These are phyloP conservation scores for Antechinus flavipes DNA, from an alignment of 2,113 vertebrate species.

Conservation along the genomic window DNA sequence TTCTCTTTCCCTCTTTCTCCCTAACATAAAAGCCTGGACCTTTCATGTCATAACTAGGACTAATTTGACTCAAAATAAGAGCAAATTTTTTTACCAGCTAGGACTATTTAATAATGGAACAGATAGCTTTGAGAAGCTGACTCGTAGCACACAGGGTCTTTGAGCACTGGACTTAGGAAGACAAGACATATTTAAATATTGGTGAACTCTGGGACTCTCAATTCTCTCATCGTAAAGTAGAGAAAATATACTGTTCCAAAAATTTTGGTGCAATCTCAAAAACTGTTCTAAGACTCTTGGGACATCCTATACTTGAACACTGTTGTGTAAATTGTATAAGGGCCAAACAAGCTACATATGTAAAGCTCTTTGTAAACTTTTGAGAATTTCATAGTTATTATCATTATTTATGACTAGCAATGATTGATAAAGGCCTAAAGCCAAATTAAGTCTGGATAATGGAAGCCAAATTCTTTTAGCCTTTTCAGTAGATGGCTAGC, in stretches of 20 bases:
- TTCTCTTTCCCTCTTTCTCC: not conserved
- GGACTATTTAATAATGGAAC: not conserved
- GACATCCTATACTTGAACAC: not conserved
- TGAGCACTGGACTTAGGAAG: not conserved
- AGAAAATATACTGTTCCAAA: not conserved
- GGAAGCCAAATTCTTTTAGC: conserved; percentile 60
- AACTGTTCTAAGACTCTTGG: not conserved
- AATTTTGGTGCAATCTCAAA: not conserved
- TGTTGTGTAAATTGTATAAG: not conserved
- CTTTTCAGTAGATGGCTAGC: conserved; percentile 37
- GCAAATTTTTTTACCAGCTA: not conserved
- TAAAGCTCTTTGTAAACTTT: not conserved
- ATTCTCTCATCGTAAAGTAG: not conserved
- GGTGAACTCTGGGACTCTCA: not conserved
- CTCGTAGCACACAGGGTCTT: not conserved
- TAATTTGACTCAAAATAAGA: not conserved
- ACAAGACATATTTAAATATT: not conserved
- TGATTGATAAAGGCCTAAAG: conserved; percentile 49
- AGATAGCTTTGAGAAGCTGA: not conserved
- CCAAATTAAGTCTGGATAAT: conserved; percentile 63
- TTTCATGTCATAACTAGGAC: not conserved
- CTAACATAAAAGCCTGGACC: not conserved
- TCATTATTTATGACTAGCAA: conserved; percentile 48
- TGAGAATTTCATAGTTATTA: not conserved
- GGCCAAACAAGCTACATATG: not conserved